Percentiles rank a stretch among this genome's conserved stretches.
phyloP scores from a whole-genome alignment of 2,888 invertebrate genomes.

The Drosophila lutescens region DNA sequence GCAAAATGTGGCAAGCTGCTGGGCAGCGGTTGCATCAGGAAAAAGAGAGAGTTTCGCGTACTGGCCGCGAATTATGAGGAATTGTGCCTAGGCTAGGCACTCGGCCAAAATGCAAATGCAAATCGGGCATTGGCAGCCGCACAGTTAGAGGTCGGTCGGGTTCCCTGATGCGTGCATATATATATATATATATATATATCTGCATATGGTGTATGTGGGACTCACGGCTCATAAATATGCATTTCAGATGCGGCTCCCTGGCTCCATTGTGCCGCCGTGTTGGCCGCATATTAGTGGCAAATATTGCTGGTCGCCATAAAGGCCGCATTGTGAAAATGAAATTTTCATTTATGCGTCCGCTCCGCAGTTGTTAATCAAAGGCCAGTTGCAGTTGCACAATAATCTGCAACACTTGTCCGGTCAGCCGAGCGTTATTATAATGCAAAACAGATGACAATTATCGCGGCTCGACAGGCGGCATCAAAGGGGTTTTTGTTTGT shows the following conservation, averaged over 20 bases:
- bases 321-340: conserved; percentile 52
- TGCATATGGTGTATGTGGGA: conserved; percentile 17
- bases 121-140: conserved; percentile 10
- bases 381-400: conserved; percentile 25
- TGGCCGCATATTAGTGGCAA: conserved; percentile 68
- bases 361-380: conserved; percentile 24
- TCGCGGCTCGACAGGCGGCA: conserved; percentile 24
- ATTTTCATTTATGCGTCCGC: conserved; percentile 50
- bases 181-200: not conserved
- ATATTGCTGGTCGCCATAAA: conserved; percentile 64
- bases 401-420: conserved; percentile 41
- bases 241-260: conserved; percentile 57
- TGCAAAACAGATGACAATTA: conserved; percentile 66
- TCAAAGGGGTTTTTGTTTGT: conserved; percentile 5
- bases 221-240: conserved; percentile 71
- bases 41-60: conserved; percentile 60
- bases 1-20: conserved; percentile 33
- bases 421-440: conserved; percentile 57
- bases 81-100: conserved; percentile 71
- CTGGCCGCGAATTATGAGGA: conserved; percentile 72
- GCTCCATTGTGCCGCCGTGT: conserved; percentile 47
- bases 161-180: conserved; percentile 31
- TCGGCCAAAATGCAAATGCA: conserved; percentile 72
- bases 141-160: conserved; percentile 26
- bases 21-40: conserved; percentile 7